Evolutionary conservation across 2,888 invertebrate species (phyloP).

Genomic region (Xanthia icteritia): DNA sequence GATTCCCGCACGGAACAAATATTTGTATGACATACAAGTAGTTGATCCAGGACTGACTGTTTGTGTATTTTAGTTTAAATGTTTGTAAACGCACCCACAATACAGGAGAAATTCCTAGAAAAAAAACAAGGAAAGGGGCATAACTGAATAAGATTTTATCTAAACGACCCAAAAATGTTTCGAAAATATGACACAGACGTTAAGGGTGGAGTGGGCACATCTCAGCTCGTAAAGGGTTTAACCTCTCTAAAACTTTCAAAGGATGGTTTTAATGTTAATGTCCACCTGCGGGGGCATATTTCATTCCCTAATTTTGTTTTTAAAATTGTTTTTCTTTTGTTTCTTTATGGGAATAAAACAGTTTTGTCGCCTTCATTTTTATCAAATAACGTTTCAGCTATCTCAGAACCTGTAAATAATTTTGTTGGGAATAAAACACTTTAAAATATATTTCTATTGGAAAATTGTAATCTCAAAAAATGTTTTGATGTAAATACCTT

Average conservation of each 20-base stretch:
- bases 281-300: slow-evolving; percentile 24
- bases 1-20: too few species aligned
- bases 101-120: too few species aligned
- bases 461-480: not conserved
- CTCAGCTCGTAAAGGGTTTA: slow-evolving; percentile 15
- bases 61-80: too few species aligned
- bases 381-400: not conserved
- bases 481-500: not conserved
- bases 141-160: slow-evolving; percentile 10
- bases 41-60: too few species aligned
- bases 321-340: not conserved
- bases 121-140: too few species aligned
- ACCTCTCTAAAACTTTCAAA: slow-evolving; percentile 47
- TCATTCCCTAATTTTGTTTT: slow-evolving; percentile 27
- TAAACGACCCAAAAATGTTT: slow-evolving; percentile 28
- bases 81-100: too few species aligned
- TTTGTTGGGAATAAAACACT: not conserved
- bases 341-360: not conserved
- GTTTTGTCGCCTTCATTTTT: not conserved
- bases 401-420: not conserved
- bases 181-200: slow-evolving; percentile 26
- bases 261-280: slow-evolving; percentile 33
- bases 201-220: slow-evolving; percentile 25
- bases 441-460: not conserved
- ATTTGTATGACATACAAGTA: too few species aligned